Evolutionary conservation across 2,888 invertebrate species (phyloP).

Genomic region (Rhimphoctona megacephalus): DNA sequence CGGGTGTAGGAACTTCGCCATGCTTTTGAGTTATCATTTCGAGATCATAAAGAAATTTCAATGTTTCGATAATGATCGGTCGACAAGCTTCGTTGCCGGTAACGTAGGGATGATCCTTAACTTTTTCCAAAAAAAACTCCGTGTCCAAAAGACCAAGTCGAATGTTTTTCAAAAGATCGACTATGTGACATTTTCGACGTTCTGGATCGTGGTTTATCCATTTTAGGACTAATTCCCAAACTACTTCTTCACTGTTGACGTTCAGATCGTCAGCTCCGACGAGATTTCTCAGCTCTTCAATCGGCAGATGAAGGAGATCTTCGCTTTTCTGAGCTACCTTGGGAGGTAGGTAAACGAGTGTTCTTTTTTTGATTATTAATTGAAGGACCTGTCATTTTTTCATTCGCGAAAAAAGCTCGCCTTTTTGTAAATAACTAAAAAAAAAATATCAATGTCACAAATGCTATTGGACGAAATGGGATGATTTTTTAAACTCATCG

Average conservation of each 20-base stretch:
- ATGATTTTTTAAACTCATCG: no score
- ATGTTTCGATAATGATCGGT: conserved; percentile 95
- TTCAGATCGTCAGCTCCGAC: conserved; percentile 94
- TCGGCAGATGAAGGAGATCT: conserved; percentile 90
- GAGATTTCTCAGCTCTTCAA: conserved; percentile 91
- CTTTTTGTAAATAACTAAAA: no score
- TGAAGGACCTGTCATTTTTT: neutral
- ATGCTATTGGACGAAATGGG: no score
- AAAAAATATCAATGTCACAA: no score
- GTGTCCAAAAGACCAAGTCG: conserved; percentile 94
- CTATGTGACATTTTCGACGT: conserved; percentile 90
- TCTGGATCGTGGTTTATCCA: conserved; percentile 94
- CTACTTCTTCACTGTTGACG: conserved; percentile 94
- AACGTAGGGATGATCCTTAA: conserved; percentile 95
- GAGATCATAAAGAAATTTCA: conserved; percentile 96
- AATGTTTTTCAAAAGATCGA: conserved; percentile 92
- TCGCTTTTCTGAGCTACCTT: conserved; percentile 89
- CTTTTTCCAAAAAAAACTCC: conserved; percentile 95
- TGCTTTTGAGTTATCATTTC: conserved; percentile 94
- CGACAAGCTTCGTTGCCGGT: conserved; percentile 93
- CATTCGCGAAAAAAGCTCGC: neutral
- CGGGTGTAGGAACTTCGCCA: conserved; percentile 94
- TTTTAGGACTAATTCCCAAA: conserved; percentile 93
- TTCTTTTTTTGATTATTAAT: neutral
- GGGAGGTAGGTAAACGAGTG: conserved; percentile 38